Conservation (phyloP, 2,113 vertebrate genomes). For the Hemicordylus capensis region DNA sequence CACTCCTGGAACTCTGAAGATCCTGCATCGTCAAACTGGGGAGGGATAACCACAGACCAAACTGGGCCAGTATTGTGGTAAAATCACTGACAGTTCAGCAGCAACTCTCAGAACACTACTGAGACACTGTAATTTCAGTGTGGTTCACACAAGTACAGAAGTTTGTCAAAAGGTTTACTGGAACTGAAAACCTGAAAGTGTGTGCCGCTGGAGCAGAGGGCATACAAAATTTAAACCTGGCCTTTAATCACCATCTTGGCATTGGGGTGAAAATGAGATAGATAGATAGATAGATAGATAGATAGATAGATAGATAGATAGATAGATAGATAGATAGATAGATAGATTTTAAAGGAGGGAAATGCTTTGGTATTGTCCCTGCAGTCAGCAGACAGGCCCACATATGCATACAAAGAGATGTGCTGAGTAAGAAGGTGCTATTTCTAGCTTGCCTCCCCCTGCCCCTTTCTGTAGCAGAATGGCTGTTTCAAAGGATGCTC, state of each 20-base stretch:
- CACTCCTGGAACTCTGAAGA: not conserved
- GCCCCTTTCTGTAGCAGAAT: not conserved
- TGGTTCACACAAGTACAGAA: not conserved
- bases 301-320: no score
- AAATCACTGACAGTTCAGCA: not conserved
- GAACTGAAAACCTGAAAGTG: not conserved
- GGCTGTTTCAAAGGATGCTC: constrained; percentile 4
- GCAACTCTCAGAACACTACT: not conserved
- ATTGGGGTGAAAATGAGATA: no score
- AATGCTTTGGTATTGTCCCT: not conserved
- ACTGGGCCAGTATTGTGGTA: not conserved
- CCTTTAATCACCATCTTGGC: not conserved
- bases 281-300: no score
- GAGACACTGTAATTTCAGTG: no score
- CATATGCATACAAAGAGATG: fast-evolving
- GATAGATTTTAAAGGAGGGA: no score
- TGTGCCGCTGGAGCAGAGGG: not conserved
- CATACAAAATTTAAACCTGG: fast-evolving
- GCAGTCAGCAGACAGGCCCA: constrained; percentile 16
- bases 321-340: no score
- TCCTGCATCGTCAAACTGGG: no score
- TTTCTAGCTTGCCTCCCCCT: constrained; percentile 30
- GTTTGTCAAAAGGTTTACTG: not conserved
- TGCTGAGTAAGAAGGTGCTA: constrained; percentile 49
- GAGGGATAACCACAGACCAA: no score